Conservation (phyloP, 2,113 vertebrate species). For the Gobiocypris rarus region DNA sequence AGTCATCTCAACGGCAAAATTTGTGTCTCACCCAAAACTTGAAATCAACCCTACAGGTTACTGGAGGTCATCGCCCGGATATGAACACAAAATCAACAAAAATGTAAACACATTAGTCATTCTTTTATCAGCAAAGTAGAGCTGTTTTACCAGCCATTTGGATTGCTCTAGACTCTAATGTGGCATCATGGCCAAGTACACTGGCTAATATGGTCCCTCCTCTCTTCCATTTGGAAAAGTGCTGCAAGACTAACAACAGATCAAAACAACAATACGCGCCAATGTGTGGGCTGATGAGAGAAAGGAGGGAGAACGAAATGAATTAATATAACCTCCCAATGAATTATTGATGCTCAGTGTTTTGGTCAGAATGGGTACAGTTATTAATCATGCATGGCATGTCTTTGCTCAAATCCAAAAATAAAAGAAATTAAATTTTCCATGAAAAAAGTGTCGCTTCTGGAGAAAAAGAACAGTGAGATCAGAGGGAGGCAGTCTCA, state of each 20-base stretch:
- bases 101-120: background rate
- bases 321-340: conserved; percentile 40
- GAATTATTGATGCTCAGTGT: conserved; percentile 52
- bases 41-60: too few relatives aligned
- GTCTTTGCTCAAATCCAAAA: conserved; percentile 4
- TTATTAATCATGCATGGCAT: conserved; percentile 43
- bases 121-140: conserved; percentile 1
- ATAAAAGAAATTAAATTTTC: conserved; percentile 31
- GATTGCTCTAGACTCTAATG: background rate
- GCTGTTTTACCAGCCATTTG: conserved; percentile 1
- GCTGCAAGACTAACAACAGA: conserved; percentile 12
- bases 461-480: background rate
- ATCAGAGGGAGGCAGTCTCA: background rate
- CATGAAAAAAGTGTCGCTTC: background rate
- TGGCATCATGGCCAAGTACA: conserved; percentile 1
- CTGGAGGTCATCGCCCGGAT: background rate
- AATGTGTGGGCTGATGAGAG: background rate
- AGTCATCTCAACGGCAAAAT: too few relatives aligned
- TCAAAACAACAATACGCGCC: conserved; percentile 13
- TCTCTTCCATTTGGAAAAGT: conserved; percentile 12
- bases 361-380: conserved; percentile 36
- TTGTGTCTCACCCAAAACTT: too few relatives aligned
- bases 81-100: background rate
- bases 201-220: background rate
- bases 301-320: background rate